A percentile compares a stretch with the other conserved stretches of the same genome.
These are phyloP conservation scores for Troglohyphantes excavatus DNA, from an alignment of 2,888 invertebrate species.

Conservation along the genomic window DNA sequence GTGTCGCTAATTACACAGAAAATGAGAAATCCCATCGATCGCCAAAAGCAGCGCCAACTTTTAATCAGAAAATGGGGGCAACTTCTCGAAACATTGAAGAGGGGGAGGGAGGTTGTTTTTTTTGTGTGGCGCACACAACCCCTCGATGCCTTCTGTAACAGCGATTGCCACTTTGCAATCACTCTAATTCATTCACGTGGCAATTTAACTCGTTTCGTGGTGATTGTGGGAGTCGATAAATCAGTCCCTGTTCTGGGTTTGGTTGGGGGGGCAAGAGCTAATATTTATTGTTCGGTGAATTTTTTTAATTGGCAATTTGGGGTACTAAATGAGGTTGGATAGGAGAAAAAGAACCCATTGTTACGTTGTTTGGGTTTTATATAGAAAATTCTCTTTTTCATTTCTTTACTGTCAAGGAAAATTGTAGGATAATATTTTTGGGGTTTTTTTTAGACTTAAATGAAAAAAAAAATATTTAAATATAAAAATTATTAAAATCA, in stretches of 20 bases:
- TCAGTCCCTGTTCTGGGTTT: not conserved
- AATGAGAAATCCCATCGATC: constrained; percentile 75
- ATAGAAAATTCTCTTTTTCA: too few relatives aligned
- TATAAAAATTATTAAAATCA: too few relatives aligned
- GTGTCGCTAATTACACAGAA: constrained; percentile 78
- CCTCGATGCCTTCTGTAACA: not conserved
- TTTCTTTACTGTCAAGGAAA: too few relatives aligned
- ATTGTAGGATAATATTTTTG: too few relatives aligned
- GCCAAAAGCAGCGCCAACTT: constrained; percentile 60
- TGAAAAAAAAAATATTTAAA: too few relatives aligned
- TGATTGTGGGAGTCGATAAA: not conserved
- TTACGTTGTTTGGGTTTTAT: too few relatives aligned
- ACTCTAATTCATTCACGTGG: constrained; percentile 9
- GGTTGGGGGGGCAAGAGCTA: not conserved
- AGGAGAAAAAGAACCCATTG: not conserved
- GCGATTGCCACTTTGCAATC: not conserved
- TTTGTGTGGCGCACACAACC: not conserved
- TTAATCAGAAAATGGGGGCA: constrained; percentile 74
- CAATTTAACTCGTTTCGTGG: constrained; percentile 4
- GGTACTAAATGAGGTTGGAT: not conserved
- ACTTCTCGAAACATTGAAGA: not conserved
- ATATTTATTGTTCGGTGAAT: constrained; percentile 4
- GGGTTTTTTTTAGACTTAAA: too few relatives aligned
- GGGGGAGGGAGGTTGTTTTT: not conserved
- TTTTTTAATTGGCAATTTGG: not conserved